Conservation (phyloP, 2,888 invertebrate species). For the Gastracanthus pulcherrimus region DNA sequence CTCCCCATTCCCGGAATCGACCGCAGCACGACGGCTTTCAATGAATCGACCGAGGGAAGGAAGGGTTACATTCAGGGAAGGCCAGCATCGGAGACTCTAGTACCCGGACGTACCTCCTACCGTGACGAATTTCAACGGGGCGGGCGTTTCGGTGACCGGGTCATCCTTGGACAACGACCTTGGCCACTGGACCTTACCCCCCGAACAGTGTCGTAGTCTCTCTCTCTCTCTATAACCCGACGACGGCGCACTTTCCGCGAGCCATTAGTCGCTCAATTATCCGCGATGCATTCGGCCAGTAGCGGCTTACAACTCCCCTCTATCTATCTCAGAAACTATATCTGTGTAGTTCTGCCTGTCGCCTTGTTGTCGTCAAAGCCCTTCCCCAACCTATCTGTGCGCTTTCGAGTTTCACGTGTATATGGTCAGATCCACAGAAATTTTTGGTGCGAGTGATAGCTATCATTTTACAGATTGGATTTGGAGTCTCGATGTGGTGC, state of each 20-base stretch:
- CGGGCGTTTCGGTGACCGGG: not conserved
- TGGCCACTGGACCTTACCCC: not conserved
- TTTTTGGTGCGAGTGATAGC: no score
- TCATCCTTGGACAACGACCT: constrained; percentile 31
- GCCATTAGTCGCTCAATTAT: constrained; percentile 42
- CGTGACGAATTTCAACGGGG: not conserved
- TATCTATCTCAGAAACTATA: not conserved
- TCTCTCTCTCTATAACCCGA: not conserved
- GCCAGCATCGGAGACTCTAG: not conserved
- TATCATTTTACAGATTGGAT: no score
- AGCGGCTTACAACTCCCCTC: not conserved
- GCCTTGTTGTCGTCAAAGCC: not conserved
- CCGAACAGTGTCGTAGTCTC: no score
- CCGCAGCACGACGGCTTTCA: no score
- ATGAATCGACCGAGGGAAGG: not conserved
- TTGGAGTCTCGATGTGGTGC: no score
- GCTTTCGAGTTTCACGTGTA: constrained; percentile 1
- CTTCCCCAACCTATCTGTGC: not conserved
- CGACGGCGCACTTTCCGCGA: not conserved
- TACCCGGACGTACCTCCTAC: no score
- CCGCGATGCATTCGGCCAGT: not conserved
- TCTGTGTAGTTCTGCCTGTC: not conserved
- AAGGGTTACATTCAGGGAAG: not conserved
- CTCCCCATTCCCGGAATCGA: no score
- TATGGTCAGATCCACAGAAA: no score